Percentiles rank a stretch among this genome's conserved stretches.
Evolutionary conservation across 2,888 invertebrate species (phyloP).

Genomic region (Tipula vernalis): DNA sequence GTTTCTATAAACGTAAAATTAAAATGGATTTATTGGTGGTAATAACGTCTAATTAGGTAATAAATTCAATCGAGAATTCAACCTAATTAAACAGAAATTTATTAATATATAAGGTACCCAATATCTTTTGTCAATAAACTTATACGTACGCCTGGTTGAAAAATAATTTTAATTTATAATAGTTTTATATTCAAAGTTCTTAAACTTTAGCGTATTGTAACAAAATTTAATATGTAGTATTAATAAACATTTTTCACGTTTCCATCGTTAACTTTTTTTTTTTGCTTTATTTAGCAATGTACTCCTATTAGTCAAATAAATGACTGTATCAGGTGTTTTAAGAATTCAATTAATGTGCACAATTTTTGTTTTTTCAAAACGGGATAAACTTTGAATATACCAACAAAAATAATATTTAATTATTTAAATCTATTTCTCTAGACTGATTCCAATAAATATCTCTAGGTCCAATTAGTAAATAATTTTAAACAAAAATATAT

Average conservation of each 20-base stretch:
- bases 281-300: too few species aligned
- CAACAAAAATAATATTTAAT: too few species aligned
- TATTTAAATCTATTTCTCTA: too few species aligned
- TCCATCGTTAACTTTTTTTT: not conserved
- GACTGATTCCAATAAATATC: too few species aligned
- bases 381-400: too few species aligned
- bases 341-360: too few species aligned
- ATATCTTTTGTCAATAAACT: not conserved
- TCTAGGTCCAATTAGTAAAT: too few species aligned
- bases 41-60: not conserved
- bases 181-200: not conserved
- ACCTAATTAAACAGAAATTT: not conserved
- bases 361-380: too few species aligned
- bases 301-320: too few species aligned
- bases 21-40: not conserved
- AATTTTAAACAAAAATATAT: too few species aligned
- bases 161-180: not conserved
- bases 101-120: not conserved
- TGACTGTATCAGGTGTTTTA: too few species aligned
- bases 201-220: not conserved
- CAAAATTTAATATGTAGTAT: not conserved
- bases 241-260: not conserved
- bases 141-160: not conserved
- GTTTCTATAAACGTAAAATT: not conserved
- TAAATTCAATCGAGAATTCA: not conserved